Conservation (phyloP, 2,888 invertebrate species). For the Linyphia triangularis region DNA sequence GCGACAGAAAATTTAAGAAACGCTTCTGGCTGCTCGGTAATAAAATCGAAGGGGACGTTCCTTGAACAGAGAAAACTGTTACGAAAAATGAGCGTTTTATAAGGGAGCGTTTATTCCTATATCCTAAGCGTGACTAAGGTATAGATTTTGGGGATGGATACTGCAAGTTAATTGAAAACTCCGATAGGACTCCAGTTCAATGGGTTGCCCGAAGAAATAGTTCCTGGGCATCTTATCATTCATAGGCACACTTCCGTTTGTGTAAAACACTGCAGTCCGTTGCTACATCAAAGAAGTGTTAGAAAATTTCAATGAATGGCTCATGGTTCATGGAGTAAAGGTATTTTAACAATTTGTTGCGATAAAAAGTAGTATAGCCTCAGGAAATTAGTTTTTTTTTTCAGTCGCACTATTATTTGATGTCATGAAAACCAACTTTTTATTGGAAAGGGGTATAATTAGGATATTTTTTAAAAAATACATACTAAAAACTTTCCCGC, state of each 20-base stretch:
- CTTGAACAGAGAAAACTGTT: conserved; percentile 5
- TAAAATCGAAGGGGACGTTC: conserved; percentile 15
- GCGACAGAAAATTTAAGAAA: conserved; percentile 40
- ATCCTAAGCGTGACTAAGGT: conserved; percentile 35
- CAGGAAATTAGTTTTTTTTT: background rate
- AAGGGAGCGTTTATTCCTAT: conserved; percentile 18
- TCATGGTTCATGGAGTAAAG: too few species aligned
- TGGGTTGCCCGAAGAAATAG: background rate
- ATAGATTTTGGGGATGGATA: conserved; percentile 1
- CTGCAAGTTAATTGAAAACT: conserved; percentile 41
- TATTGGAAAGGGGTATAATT: too few species aligned
- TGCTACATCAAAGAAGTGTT: background rate
- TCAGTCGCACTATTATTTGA: background rate
- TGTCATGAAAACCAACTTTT: too few species aligned
- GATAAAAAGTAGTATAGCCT: too few species aligned
- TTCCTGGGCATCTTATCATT: background rate
- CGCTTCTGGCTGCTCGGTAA: conserved; percentile 7
- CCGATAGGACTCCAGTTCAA: background rate
- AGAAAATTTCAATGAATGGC: background rate
- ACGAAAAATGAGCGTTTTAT: conserved; percentile 20
- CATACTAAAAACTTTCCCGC: too few species aligned
- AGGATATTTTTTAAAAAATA: too few species aligned
- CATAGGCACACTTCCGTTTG: background rate
- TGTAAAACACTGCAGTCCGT: background rate
- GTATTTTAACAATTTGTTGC: too few species aligned